Evolutionary conservation across 1,140 invertebrate genomes (phyloP).

Genomic region (Ephestia elutella): DNA sequence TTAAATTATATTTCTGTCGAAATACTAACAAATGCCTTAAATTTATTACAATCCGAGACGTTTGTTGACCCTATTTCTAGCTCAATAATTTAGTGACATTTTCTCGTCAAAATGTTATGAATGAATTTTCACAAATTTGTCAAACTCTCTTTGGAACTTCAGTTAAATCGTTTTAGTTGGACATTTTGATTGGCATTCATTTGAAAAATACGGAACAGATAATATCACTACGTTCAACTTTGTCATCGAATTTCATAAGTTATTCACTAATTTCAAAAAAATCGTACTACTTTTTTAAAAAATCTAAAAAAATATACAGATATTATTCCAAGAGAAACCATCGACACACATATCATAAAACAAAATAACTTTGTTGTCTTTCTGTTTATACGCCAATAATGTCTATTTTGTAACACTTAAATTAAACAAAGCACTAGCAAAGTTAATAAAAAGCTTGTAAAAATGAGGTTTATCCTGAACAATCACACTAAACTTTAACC

Average conservation of each 20-base stretch:
- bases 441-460: not conserved
- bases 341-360: no score
- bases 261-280: no score
- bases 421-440: not conserved
- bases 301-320: no score
- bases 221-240: not conserved
- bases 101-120: not conserved
- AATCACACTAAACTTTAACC: not conserved
- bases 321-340: no score
- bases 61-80: not conserved
- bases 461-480: not conserved
- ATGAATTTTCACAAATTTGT: conserved; percentile 9
- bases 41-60: no score
- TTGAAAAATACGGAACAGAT: not conserved
- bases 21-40: no score
- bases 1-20: no score
- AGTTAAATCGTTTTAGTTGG: not conserved
- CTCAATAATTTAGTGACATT: not conserved
- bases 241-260: not conserved
- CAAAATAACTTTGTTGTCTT: no score
- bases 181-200: conserved; percentile 2
- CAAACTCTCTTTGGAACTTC: not conserved
- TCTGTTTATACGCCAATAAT: no score
- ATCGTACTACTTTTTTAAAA: no score
- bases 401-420: no score